Evolutionary conservation across 2,888 invertebrate genomes (phyloP), one percentile per base, ranked within the genome.

Genomic region (Mythimna impura): DNA sequence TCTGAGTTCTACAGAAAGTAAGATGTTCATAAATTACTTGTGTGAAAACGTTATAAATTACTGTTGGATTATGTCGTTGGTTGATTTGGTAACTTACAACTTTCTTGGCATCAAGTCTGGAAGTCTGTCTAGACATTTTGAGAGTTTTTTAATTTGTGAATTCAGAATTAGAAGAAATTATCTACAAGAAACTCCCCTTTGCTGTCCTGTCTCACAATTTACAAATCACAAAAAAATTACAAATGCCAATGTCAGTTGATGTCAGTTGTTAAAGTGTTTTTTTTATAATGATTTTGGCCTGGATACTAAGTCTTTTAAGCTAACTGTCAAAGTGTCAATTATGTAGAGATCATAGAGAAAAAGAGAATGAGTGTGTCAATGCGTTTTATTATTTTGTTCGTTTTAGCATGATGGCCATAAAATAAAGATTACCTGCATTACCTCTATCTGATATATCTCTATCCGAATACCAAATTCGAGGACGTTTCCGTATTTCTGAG

Each of bases 1-100:
- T 99, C 99, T 1, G 99, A 99, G 96, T 99, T 99, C 99, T 99
- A 94, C 64, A 96, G 96, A 87, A 84, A 70, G 70, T 75, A 14
- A 36, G 0, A 43, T 8, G 47, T 47, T 47, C 47, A 47, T 20
- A 43, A 50, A 50, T n/a, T 52, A 52, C 30, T 61, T 30, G 5
- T 7, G n/a, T 40, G 55, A 40, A 69, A 30, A 50, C 7, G n/a
- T 57, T 10, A 14, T 55, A 36, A 22, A 54, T 57, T 10, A 12
- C 50, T n/a, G 14, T 12, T 17, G 43, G 10, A 30, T 10, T 1
- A 30, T 25, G 5, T 43, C 17, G 17, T 3, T 9, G 12, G n/a
- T 34, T 10, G 22, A 50, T 34, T 1, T 54, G 9, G 3, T 12
- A 54, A 88, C 97, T 96, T 96, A 98, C 98, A 84, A 98, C 98